Evolutionary conservation across 1,140 invertebrate genomes (phyloP).

Genomic region (Gryon sp.): DNA sequence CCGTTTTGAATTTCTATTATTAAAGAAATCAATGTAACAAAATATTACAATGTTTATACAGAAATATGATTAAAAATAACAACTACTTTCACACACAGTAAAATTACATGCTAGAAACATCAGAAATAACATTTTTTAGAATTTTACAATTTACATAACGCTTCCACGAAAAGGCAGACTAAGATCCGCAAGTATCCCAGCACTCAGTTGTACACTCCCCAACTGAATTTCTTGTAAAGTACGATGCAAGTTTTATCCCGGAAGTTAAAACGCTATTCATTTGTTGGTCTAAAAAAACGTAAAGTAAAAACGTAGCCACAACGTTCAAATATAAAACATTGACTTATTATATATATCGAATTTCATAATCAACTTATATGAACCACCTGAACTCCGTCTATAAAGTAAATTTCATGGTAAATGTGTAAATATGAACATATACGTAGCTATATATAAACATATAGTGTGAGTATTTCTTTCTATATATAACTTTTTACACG

Average conservation of each 20-base stretch:
- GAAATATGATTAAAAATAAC: too few relatives aligned
- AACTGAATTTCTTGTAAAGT: neutral
- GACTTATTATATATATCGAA: too few relatives aligned
- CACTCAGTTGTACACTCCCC: conserved; percentile 1
- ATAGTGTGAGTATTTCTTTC: conserved; percentile 30
- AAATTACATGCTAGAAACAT: conserved; percentile 1
- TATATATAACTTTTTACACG: conserved; percentile 47
- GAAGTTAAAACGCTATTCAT: conserved; percentile 7
- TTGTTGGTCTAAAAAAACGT: conserved; percentile 6
- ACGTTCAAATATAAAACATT: neutral
- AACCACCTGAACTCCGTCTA: neutral
- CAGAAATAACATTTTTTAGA: neutral
- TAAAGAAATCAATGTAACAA: too few relatives aligned
- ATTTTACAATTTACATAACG: conserved; percentile 28
- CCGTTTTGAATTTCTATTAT: too few relatives aligned
- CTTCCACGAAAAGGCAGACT: conserved; percentile 1
- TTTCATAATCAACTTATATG: neutral
- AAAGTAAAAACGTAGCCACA: neutral
- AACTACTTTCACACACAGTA: too few relatives aligned
- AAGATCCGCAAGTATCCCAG: conserved; percentile 1
- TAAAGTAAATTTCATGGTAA: neutral
- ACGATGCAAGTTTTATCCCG: neutral
- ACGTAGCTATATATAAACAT: conserved; percentile 30
- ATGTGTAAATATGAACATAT: conserved; percentile 21
- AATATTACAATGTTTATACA: too few relatives aligned